Evolutionary conservation across 2,113 vertebrate genomes (phyloP).

Genomic region (Hemicordylus capensis): DNA sequence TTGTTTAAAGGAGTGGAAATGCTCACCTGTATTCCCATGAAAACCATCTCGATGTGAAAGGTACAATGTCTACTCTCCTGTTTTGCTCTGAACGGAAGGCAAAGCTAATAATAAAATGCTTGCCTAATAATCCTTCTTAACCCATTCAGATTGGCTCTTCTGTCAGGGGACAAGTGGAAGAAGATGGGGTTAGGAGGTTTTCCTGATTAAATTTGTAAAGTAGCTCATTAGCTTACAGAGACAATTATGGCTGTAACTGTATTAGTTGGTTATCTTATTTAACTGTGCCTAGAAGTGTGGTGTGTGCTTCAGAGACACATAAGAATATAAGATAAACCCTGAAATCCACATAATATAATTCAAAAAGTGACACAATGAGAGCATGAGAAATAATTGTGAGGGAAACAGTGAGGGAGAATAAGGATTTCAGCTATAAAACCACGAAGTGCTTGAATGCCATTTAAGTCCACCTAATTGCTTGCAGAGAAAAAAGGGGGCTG

Average conservation of each 20-base stretch:
- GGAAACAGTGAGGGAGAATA: not conserved
- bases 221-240: not conserved
- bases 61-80: slow-evolving; percentile 31
- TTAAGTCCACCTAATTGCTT: not conserved
- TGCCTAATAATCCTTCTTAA: not conserved
- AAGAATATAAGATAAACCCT: not conserved
- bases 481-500: not conserved
- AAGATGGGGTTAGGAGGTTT: slow-evolving; percentile 5
- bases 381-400: not conserved
- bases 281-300: not conserved
- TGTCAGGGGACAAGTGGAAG: not conserved
- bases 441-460: not conserved
- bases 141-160: not conserved
- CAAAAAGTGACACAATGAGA: not conserved
- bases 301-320: not conserved
- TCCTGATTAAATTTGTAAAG: not conserved
- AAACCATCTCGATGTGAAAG: slow-evolving; percentile 32
- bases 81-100: slow-evolving; percentile 47
- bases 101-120: not conserved
- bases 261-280: not conserved
- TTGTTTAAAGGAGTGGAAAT: slow-evolving; percentile 56
- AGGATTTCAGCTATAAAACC: not conserved
- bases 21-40: slow-evolving; percentile 34
- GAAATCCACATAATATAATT: not conserved
- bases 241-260: not conserved